Percentiles rank a stretch among this genome's conserved stretches.
These are phyloP conservation scores for Microtus oregoni DNA, from an alignment of 2,113 vertebrate genomes.

Conservation along the genomic window DNA sequence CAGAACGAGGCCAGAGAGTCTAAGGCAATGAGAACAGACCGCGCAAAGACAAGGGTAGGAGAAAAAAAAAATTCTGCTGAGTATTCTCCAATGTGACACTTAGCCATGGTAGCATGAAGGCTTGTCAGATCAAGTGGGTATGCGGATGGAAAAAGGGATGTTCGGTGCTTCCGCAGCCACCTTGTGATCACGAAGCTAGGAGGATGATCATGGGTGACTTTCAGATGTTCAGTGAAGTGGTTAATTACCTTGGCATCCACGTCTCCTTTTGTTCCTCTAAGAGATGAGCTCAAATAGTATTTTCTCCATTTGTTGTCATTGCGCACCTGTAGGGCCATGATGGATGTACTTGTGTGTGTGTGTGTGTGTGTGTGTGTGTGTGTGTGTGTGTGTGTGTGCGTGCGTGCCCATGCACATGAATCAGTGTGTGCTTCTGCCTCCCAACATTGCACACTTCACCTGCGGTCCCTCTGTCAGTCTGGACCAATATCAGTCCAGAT, in stretches of 20 bases:
- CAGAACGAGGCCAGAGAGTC: background rate
- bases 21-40: background rate
- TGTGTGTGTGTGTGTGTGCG: background rate
- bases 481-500: background rate
- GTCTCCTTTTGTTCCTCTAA: background rate
- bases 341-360: background rate
- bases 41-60: background rate
- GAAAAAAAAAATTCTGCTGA: background rate
- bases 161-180: background rate
- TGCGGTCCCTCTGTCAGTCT: background rate
- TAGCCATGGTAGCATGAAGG: background rate
- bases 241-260: background rate
- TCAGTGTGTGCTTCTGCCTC: background rate
- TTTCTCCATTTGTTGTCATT: background rate
- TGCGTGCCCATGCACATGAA: accelerated
- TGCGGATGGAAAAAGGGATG: background rate
- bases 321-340: too few species aligned
- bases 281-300: background rate
- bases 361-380: too few species aligned
- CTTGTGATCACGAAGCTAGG: background rate
- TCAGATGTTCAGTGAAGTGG: background rate
- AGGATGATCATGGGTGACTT: background rate
- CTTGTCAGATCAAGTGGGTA: background rate
- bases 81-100: background rate
- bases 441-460: background rate